Percentiles rank a stretch among this genome's conserved stretches.
These are phyloP conservation scores for Drosophila barbarae DNA, from an alignment of 2,888 invertebrate genomes.

Conservation along the genomic window DNA sequence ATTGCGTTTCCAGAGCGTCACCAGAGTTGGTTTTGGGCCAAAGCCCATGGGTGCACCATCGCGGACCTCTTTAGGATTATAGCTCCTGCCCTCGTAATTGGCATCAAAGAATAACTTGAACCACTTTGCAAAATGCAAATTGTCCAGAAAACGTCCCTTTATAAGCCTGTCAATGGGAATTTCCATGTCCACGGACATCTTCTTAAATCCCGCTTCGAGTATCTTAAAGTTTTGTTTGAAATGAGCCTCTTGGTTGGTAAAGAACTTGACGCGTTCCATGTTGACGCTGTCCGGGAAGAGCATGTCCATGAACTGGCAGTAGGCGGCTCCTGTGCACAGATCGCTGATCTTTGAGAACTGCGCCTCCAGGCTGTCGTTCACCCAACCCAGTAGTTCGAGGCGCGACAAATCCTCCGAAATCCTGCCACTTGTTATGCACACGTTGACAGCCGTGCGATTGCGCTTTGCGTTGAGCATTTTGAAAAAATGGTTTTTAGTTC, in stretches of 20 bases:
- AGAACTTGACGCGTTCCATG: not conserved
- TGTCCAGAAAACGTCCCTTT: not conserved
- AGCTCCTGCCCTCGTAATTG: not conserved
- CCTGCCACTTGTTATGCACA: too few relatives aligned
- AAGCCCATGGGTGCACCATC: not conserved
- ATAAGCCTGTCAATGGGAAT: not conserved
- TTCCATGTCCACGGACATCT: not conserved
- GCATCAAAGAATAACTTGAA: not conserved
- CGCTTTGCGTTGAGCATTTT: too few relatives aligned
- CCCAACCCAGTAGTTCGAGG: not conserved
- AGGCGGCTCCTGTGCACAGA: not conserved
- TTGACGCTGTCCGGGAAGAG: not conserved
- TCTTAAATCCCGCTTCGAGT: not conserved
- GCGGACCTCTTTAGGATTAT: not conserved
- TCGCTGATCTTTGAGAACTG: not conserved
- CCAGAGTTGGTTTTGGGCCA: too few relatives aligned
- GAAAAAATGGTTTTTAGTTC: too few relatives aligned
- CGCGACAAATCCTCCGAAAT: too few relatives aligned
- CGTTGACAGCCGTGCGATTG: too few relatives aligned
- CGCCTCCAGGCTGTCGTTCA: not conserved
- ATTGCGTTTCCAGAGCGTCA: too few relatives aligned
- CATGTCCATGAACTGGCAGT: not conserved
- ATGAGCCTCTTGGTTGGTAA: not conserved
- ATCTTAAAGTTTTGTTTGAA: not conserved
- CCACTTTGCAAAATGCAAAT: not conserved